phyloP scores from a whole-genome alignment of 2,113 vertebrate species.

The Xenopus laevis region DNA sequence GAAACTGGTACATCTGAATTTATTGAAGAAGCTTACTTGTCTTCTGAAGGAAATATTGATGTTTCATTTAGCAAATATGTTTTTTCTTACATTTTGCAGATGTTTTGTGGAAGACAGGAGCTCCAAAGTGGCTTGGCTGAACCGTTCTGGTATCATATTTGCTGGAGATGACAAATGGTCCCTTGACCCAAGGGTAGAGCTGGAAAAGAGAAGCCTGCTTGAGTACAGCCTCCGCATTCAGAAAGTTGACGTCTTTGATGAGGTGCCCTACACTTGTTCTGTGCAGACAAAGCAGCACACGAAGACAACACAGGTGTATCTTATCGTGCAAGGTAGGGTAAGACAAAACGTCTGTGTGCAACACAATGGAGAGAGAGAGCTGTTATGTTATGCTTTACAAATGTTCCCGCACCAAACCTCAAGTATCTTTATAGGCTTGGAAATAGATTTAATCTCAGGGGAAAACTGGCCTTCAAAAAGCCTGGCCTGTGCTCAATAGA shows the following conservation, averaged over 20 bases:
- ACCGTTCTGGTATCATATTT: constrained; percentile 98
- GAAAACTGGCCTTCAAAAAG: no score
- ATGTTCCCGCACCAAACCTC: no score
- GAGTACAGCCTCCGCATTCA: constrained; percentile 98
- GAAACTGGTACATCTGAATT: no score
- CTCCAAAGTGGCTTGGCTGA: constrained; percentile 97
- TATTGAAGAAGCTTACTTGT: no score
- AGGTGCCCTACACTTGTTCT: constrained; percentile 94
- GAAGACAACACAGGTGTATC: constrained; percentile 93
- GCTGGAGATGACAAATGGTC: constrained; percentile 98
- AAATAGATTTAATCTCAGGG: no score
- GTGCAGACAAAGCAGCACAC: constrained; percentile 94
- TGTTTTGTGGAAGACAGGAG: constrained; percentile 97
- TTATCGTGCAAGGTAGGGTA: constrained; percentile 94
- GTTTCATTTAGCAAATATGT: background rate
- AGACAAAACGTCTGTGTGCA: no score
- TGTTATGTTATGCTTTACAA: no score
- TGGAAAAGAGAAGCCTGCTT: constrained; percentile 91
- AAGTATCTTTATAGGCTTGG: no score
- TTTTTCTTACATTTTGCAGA: constrained; percentile 61
- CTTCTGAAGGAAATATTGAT: background rate
- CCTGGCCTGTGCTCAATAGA: no score
- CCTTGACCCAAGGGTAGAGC: constrained; percentile 91
- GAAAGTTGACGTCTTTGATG: constrained; percentile 95
- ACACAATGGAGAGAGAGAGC: no score